Conservation (phyloP, 2,888 invertebrate species). For the Melipona beecheii region DNA sequence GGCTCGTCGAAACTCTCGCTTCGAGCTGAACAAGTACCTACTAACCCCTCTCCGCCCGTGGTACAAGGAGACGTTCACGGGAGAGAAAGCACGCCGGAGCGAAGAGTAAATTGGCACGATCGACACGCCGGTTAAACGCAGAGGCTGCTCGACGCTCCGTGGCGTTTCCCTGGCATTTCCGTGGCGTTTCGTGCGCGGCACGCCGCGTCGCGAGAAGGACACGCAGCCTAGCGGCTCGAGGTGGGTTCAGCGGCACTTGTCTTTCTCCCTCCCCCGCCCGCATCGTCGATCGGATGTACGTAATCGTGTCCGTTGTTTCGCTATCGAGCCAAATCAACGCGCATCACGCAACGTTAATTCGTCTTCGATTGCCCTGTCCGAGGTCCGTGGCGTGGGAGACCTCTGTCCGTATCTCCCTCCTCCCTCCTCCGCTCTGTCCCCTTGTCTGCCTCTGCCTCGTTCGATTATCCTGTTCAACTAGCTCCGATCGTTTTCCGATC, state of each 20-base stretch:
- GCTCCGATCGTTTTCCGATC: not conserved
- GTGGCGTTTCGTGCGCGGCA: constrained; percentile 17
- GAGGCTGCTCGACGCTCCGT: constrained; percentile 16
- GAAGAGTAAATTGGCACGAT: constrained; percentile 39
- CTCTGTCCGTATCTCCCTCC: constrained; percentile 37
- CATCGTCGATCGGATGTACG: constrained; percentile 60
- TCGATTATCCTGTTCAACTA: not conserved
- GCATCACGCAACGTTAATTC: constrained; percentile 84
- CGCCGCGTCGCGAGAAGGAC: constrained; percentile 15
- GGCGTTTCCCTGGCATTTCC: constrained; percentile 17
- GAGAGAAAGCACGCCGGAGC: constrained; percentile 5
- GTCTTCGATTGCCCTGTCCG: constrained; percentile 82
- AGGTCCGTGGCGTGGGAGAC: constrained; percentile 82
- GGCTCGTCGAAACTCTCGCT: constrained; percentile 14
- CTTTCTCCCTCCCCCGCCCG: constrained; percentile 12
- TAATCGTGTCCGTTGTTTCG: constrained; percentile 81
- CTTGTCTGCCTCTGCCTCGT: constrained; percentile 3
- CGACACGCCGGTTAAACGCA: constrained; percentile 48
- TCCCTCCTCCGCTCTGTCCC: no score
- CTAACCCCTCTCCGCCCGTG: not conserved
- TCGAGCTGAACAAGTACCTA: not conserved
- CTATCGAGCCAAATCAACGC: constrained; percentile 83
- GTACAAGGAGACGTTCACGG: not conserved
- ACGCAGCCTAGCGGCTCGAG: constrained; percentile 15
- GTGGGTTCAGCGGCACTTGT: not conserved